These are phyloP conservation scores for Actinernus sp. DNA, from an alignment of 92 coral and sea anemone species.

Conservation along the genomic window DNA sequence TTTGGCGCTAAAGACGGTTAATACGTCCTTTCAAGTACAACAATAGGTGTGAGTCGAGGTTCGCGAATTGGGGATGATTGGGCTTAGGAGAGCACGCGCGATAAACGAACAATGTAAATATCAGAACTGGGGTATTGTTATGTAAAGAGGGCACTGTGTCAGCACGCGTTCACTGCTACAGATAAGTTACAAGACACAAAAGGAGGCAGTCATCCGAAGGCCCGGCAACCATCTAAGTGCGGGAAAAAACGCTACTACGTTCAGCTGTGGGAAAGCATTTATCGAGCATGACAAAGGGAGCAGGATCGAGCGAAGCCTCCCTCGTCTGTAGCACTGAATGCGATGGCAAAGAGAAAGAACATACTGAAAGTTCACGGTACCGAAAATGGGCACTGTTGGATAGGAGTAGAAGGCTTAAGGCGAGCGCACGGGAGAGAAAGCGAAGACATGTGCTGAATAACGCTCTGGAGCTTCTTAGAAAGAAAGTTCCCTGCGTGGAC, in stretches of 20 bases:
- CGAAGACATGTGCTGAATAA: conserved; percentile 94
- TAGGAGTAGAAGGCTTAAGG: conserved; percentile 89
- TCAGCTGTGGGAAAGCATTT: conserved; percentile 33
- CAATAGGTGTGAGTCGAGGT: conserved; percentile 2
- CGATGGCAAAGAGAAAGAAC: conserved; percentile 54
- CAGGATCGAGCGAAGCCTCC: neutral
- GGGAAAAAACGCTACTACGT: conserved; percentile 63
- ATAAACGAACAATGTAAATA: conserved; percentile 11
- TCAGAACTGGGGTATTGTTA: conserved; percentile 53
- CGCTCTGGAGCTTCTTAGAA: conserved; percentile 89
- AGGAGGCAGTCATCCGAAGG: conserved; percentile 39
- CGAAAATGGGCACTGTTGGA: conserved; percentile 97
- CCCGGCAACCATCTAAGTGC: conserved; percentile 45
- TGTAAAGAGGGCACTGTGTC: conserved; percentile 57
- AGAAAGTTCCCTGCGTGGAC: conserved; percentile 97
- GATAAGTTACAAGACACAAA: conserved; percentile 75
- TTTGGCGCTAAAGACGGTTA: neutral
- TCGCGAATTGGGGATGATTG: neutral
- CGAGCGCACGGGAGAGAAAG: conserved; percentile 95
- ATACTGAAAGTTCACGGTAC: conserved; percentile 76
- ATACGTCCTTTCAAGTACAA: neutral
- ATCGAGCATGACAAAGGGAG: conserved; percentile 44
- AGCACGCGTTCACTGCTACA: conserved; percentile 79
- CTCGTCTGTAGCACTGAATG: conserved; percentile 43
- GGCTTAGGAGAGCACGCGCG: conserved; percentile 41